Base-by-base conservation (phyloP, 2,888 invertebrate genomes). In the Hirtodrosophila histrioides region DNA sequence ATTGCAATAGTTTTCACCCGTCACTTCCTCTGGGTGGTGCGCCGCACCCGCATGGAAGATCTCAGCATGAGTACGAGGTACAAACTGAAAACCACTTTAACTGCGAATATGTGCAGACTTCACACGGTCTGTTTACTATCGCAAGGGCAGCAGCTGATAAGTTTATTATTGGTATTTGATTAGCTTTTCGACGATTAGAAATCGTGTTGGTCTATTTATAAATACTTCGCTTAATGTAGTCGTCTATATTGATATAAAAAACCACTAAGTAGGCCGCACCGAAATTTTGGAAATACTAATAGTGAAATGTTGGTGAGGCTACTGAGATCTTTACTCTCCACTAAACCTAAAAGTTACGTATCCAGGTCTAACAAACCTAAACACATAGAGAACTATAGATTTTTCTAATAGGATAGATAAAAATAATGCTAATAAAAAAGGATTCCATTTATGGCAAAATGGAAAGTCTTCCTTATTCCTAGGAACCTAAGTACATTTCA, bases 1-100 rank as follows among this genome's bases (percentile, higher is more conserved):
- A 41, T 63, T 33, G 75, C 64, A 57, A 27, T 39, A 11, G 39
- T 6, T 45, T 6, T 54, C 39, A 10, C 10, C 46, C 51, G 40
- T 33, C 33, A n/a, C 9, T 33, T 36, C 33, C 27, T 12, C 31
- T 36, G 45, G 58, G 46, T 61, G 53, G 60, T 48, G 48, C 41
- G 35, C 17, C 8, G 64, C 60, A 45, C 73, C 73, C 73, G 73
- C 76, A 73, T 73, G 17, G 10, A 75, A 55, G 60, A 57, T 31
- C 23, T 36, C 33, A 10, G 12, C 55, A 49, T 39, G 12, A 43
- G 24, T 24, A 6, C 63, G 48, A 23, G 33, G 7, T 27, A 48
- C 46, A 4, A 48, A 48, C 45, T 35, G 54, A 6, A 43, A 37
- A 6, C 24, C 40, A 40, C 31, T 17, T 17, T 17, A 17, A 17